These are phyloP conservation scores for Diadromus collaris DNA, from an alignment of 2,888 invertebrate species.

Conservation along the genomic window DNA sequence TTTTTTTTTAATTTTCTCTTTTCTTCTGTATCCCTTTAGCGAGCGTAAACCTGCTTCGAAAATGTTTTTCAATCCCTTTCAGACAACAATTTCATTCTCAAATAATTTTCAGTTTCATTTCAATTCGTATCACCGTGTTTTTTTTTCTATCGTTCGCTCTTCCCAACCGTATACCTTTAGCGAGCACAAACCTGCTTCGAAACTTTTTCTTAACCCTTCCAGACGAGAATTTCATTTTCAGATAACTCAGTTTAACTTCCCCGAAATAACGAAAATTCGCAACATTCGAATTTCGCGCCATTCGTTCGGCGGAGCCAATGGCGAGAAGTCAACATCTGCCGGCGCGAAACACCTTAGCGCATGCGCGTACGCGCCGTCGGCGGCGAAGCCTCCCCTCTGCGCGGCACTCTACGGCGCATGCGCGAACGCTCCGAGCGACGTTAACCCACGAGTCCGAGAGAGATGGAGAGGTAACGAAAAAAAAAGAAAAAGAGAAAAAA, in stretches of 20 bases:
- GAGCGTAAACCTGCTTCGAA: neutral
- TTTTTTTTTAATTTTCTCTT: too few relatives aligned
- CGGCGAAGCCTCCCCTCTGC: neutral
- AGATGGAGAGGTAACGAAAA: slow-evolving; percentile 38
- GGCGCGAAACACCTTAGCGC: slow-evolving; percentile 24
- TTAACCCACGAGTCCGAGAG: slow-evolving; percentile 20
- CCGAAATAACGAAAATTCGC: neutral
- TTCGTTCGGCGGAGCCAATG: neutral
- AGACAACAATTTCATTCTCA: neutral
- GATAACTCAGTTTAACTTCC: neutral
- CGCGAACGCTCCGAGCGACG: slow-evolving; percentile 8
- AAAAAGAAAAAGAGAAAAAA: too few relatives aligned
- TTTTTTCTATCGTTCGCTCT: too few relatives aligned
- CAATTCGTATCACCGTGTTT: too few relatives aligned
- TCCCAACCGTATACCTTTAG: too few relatives aligned
- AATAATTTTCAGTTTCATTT: too few relatives aligned
- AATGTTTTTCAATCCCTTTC: neutral
- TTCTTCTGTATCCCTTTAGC: slow-evolving; percentile 22
- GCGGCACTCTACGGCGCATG: neutral
- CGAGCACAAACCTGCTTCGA: too few relatives aligned
- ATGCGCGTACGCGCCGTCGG: slow-evolving; percentile 5
- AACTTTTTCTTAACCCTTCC: too few relatives aligned
- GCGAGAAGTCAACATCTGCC: neutral
- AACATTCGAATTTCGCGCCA: neutral
- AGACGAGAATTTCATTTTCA: neutral